Evolutionary conservation across 2,888 invertebrate species (phyloP).

Genomic region (Drosophila falleni): DNA sequence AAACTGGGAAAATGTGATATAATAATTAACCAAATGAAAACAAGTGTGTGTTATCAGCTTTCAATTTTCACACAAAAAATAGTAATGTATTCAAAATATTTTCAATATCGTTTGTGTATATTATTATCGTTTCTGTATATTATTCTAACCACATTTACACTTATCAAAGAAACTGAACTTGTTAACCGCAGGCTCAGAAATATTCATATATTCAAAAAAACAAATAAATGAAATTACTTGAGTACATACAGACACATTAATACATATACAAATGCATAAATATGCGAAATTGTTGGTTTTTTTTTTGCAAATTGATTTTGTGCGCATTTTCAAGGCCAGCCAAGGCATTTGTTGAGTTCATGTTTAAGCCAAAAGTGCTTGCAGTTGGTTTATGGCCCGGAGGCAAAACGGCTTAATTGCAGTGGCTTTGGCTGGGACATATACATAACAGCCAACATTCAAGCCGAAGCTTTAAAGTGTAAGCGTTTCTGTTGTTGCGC

Average conservation of each 20-base stretch:
- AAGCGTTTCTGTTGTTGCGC: constrained; percentile 40
- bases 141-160: constrained; percentile 14
- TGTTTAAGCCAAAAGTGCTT: constrained; percentile 34
- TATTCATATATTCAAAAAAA: constrained; percentile 38
- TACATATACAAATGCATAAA: constrained; percentile 19
- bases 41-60: constrained; percentile 33
- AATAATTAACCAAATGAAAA: constrained; percentile 38
- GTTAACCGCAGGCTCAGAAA: constrained; percentile 37
- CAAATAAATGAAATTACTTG: constrained; percentile 56
- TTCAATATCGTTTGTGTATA: constrained; percentile 2
- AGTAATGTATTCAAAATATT: constrained; percentile 1
- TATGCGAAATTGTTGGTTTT: constrained; percentile 40
- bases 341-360: constrained; percentile 60
- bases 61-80: constrained; percentile 23
- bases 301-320: constrained; percentile 46
- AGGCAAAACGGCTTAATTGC: constrained; percentile 62
- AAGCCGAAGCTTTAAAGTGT: constrained; percentile 48
- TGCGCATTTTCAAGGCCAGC: constrained; percentile 54
- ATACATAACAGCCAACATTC: constrained; percentile 24
- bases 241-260: constrained; percentile 19
- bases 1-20: constrained; percentile 41
- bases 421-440: constrained; percentile 39
- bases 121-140: constrained; percentile 5
- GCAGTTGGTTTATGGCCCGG: constrained; percentile 54
- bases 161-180: constrained; percentile 19